Evolutionary conservation across 2,888 invertebrate species (phyloP).

Genomic region (Eustalomyia histrio): DNA sequence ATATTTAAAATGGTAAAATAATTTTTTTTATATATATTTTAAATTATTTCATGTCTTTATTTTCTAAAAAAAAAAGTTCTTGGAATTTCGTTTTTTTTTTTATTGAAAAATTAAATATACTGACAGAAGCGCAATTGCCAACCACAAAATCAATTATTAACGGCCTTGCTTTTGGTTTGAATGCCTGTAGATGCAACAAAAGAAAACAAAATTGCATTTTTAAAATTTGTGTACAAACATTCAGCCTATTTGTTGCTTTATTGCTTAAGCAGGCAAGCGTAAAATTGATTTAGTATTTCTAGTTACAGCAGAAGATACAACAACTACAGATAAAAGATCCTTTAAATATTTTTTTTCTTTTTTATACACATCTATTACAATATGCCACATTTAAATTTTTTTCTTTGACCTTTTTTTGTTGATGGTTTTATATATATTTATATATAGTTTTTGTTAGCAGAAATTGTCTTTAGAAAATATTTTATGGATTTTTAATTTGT

Average conservation of each 20-base stretch:
- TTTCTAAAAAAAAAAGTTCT: not conserved
- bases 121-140: conserved; percentile 69
- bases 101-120: conserved; percentile 23
- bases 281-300: conserved; percentile 53
- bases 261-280: conserved; percentile 43
- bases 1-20: not conserved
- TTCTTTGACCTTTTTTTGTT: not conserved
- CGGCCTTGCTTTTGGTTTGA: conserved; percentile 67
- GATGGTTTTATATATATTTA: conserved; percentile 30
- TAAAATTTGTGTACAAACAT: conserved; percentile 68
- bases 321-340: not conserved
- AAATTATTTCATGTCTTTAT: not conserved
- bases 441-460: not conserved
- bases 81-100: conserved; percentile 3
- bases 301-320: conserved; percentile 13
- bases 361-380: not conserved
- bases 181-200: conserved; percentile 35
- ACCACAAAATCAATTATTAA: conserved; percentile 77
- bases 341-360: not conserved
- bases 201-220: conserved; percentile 20
- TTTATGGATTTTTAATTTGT: conserved; percentile 46
- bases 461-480: not conserved
- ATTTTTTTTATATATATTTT: not conserved
- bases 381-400: too few relatives aligned
- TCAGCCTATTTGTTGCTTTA: conserved; percentile 50